These are phyloP conservation scores for Furnarius figulus DNA, from an alignment of 2,113 vertebrate species.

Conservation along the genomic window DNA sequence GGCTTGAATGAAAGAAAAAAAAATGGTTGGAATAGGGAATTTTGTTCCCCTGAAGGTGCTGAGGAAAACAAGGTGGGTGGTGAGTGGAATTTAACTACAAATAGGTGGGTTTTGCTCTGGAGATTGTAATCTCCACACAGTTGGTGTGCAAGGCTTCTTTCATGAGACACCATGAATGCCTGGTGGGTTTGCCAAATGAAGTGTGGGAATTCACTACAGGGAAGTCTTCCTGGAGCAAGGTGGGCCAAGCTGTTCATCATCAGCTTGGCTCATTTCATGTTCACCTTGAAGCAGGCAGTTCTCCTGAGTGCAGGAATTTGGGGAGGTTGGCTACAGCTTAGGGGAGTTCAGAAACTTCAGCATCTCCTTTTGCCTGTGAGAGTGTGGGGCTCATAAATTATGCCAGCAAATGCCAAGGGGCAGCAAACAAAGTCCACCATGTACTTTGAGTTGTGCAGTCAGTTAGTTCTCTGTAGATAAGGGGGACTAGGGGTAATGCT, in stretches of 20 bases:
- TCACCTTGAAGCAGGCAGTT: not conserved
- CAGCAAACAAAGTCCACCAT: not conserved
- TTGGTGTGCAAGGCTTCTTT: not conserved
- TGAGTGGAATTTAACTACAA: not conserved
- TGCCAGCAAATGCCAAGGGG: not conserved
- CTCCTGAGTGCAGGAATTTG: not conserved
- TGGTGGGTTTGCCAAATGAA: not conserved
- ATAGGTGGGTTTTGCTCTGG: not conserved
- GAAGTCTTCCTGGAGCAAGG: not conserved
- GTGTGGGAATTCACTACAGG: not conserved
- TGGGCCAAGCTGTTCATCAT: not conserved
- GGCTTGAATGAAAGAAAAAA: not conserved
- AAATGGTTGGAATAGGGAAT: not conserved
- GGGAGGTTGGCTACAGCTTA: not conserved
- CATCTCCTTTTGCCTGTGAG: not conserved
- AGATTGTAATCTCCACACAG: not conserved
- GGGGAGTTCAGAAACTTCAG: not conserved
- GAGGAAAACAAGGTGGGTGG: slow-evolving; percentile 21
- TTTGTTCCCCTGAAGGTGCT: not conserved
- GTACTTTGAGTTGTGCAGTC: not conserved
- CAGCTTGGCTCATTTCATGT: accelerated
- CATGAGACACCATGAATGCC: not conserved
- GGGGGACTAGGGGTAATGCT: not conserved
- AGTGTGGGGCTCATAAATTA: not conserved
- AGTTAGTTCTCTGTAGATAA: not conserved